phyloP scores from a whole-genome alignment of 2,888 invertebrate genomes.

The Calliopum simillimum region DNA sequence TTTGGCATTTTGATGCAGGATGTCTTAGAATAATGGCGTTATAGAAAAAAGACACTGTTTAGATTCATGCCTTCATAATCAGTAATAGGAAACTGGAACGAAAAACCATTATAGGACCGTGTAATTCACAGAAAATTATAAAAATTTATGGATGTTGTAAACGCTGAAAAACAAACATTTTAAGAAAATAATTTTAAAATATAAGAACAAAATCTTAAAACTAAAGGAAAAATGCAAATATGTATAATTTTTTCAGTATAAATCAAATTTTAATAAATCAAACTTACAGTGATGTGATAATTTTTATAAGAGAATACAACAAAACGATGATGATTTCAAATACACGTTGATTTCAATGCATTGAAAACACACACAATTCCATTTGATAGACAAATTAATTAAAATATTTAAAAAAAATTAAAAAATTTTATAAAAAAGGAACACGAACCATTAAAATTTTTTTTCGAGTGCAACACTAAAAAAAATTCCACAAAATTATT shows the following conservation, averaged over 20 bases:
- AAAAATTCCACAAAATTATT: constrained; percentile 1
- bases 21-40: too few relatives aligned
- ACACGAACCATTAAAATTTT: constrained; percentile 6
- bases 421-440: constrained; percentile 1
- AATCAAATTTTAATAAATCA: constrained; percentile 36
- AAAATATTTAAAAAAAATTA: background rate
- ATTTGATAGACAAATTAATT: constrained; percentile 2
- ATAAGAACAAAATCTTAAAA: too few relatives aligned
- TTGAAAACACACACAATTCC: constrained; percentile 29
- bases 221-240: background rate
- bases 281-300: constrained; percentile 26
- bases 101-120: too few relatives aligned
- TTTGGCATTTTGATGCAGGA: too few relatives aligned
- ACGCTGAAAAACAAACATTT: too few relatives aligned
- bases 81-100: too few relatives aligned
- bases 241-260: constrained; percentile 40
- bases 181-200: too few relatives aligned
- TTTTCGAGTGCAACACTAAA: background rate
- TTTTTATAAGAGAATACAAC: constrained; percentile 13
- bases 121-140: too few relatives aligned
- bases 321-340: constrained; percentile 2
- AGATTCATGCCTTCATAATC: too few relatives aligned
- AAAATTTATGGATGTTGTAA: too few relatives aligned
- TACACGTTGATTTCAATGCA: constrained; percentile 24
- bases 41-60: too few relatives aligned